Percentiles rank a stretch among this genome's conserved stretches.
Evolutionary conservation across 1,140 invertebrate species (phyloP).

Genomic region (Tetramorium simillimum): DNA sequence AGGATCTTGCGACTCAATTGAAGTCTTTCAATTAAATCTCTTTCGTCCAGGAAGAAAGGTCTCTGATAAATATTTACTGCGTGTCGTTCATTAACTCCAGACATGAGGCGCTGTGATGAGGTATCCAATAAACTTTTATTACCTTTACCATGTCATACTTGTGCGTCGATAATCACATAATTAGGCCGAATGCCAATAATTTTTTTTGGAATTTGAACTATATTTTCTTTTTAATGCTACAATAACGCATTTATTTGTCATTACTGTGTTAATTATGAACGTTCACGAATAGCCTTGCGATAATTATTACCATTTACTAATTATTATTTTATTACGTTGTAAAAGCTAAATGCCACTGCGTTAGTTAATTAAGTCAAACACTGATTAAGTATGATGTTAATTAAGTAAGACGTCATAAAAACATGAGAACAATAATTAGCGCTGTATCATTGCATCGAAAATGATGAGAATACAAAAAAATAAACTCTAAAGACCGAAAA

Average conservation of each 20-base stretch:
- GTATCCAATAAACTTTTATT: slow-evolving; percentile 70
- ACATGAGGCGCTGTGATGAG: slow-evolving; percentile 15
- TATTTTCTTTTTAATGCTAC: not conserved
- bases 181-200: slow-evolving; percentile 20
- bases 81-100: slow-evolving; percentile 66
- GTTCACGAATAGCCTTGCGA: not conserved
- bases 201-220: not conserved
- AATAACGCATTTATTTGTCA: not conserved
- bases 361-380: not conserved
- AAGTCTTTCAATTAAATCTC: not conserved
- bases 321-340: not conserved
- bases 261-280: not conserved
- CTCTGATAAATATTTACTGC: slow-evolving; percentile 69
- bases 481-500: not conserved
- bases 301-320: slow-evolving; percentile 14
- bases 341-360: not conserved
- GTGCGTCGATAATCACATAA: slow-evolving; percentile 44
- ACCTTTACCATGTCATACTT: slow-evolving; percentile 3
- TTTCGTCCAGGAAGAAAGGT: not conserved
- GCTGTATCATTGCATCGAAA: not conserved
- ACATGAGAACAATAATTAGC: not conserved
- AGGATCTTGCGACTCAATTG: not conserved
- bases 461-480: not conserved
- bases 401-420: not conserved
- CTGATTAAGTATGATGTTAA: not conserved